Percentiles rank a stretch among this genome's conserved stretches.
These are phyloP conservation scores for Sogatella furcifera DNA, from an alignment of 1,140 invertebrate species.

Conservation along the genomic window DNA sequence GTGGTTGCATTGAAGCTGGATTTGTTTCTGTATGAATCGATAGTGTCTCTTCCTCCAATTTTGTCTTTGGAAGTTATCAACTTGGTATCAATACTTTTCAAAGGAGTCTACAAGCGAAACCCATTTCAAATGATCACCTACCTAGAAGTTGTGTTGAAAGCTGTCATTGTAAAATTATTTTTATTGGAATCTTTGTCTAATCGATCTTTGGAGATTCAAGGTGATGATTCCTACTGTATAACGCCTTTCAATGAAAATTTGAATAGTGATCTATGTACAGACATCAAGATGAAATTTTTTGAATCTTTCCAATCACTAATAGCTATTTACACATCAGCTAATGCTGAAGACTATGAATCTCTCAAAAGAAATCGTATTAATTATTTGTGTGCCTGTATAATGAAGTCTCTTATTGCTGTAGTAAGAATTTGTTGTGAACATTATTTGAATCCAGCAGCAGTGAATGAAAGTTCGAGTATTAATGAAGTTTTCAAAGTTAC, in stretches of 20 bases:
- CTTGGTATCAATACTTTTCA: neutral
- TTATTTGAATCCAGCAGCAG: neutral
- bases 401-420: neutral
- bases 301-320: neutral
- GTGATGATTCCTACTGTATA: no score
- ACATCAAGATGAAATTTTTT: neutral
- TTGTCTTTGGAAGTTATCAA: neutral
- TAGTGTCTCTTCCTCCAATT: neutral
- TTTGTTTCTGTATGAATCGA: neutral
- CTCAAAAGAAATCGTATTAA: neutral
- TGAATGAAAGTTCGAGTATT: neutral
- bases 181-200: neutral
- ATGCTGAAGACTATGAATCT: neutral
- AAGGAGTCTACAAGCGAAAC: neutral
- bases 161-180: neutral
- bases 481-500: neutral
- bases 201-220: no score
- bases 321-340: neutral
- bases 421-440: neutral
- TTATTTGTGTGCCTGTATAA: neutral
- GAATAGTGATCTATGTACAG: neutral
- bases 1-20: neutral
- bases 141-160: neutral
- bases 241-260: neutral
- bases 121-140: neutral